A percentile compares a stretch with the other conserved stretches of the same genome.
Evolutionary conservation across 64 coral and sea anemone genomes (phyloP).

Genomic region (Pachyseris speciosa): DNA sequence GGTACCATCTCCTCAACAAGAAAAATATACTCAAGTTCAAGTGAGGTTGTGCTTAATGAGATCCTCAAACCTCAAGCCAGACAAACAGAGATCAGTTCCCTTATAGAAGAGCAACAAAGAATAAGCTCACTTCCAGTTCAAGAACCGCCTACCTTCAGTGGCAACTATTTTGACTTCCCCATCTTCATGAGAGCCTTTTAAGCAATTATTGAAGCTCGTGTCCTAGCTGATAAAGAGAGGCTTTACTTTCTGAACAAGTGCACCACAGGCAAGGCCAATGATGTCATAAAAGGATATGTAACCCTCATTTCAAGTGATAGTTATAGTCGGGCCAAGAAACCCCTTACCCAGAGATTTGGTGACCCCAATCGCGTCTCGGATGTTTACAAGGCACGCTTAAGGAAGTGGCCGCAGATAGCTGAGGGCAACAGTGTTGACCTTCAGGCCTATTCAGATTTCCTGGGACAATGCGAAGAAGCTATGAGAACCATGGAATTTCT

Average conservation of each 20-base stretch:
- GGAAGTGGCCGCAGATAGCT: not conserved
- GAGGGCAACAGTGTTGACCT: not conserved
- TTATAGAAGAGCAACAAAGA: constrained; percentile 29
- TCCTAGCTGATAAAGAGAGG: not conserved
- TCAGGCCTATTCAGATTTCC: constrained; percentile 1
- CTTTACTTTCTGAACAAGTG: not conserved
- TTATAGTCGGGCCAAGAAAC: not conserved
- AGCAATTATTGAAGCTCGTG: constrained; percentile 5
- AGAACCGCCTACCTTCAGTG: constrained; percentile 20
- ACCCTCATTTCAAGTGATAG: too few relatives aligned
- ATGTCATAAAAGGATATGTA: not conserved
- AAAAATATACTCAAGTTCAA: not conserved
- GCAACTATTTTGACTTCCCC: constrained; percentile 24
- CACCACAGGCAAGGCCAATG: not conserved
- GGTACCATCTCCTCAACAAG: not conserved
- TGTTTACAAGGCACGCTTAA: not conserved
- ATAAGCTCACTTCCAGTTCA: not conserved
- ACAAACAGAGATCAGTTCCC: constrained; percentile 21
- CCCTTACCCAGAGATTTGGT: not conserved
- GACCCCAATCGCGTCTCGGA: not conserved
- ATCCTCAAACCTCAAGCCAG: not conserved
- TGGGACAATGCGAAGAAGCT: constrained; percentile 11
- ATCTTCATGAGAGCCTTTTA: constrained; percentile 25
- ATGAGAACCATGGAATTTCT: constrained; percentile 43
- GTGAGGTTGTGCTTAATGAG: not conserved